phyloP scores from a whole-genome alignment of 2,113 vertebrate genomes.

The Leucoraja erinaceus region DNA sequence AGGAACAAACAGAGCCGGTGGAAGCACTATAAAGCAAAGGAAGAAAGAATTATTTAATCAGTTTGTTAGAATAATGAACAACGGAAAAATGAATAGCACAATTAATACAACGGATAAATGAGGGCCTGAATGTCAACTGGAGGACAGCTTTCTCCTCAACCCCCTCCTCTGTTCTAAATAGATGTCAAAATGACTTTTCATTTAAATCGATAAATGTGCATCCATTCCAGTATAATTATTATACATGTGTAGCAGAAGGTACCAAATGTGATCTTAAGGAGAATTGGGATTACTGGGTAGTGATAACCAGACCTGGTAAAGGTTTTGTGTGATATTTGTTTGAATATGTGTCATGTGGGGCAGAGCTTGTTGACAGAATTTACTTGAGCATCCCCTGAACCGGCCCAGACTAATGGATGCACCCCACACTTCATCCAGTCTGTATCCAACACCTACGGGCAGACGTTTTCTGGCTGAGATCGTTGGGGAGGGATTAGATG shows the following conservation, averaged over 20 bases:
- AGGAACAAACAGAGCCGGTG: not conserved
- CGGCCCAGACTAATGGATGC: not conserved
- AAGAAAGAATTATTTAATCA: not conserved
- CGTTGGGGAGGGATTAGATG: too few species aligned
- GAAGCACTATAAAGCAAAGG: not conserved
- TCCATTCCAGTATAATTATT: not conserved
- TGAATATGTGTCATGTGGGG: not conserved
- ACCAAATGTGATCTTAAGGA: not conserved
- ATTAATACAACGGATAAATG: not conserved
- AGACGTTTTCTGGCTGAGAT: too few species aligned
- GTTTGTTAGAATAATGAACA: not conserved
- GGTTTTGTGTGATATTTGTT: not conserved
- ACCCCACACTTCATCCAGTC: not conserved
- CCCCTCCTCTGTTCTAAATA: not conserved
- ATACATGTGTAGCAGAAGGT: not conserved
- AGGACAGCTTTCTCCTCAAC: not conserved
- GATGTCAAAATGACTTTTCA: not conserved
- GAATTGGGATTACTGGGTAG: not conserved
- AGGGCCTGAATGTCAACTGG: not conserved
- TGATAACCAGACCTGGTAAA: not conserved
- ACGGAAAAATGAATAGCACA: not conserved
- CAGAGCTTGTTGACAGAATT: not conserved
- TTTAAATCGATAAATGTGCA: not conserved
- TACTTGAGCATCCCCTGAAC: not conserved
- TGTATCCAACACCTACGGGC: too few species aligned